phyloP scores from a whole-genome alignment of 37 sponge, comb jelly and placozoan species.

The Haliclona indistincta region DNA sequence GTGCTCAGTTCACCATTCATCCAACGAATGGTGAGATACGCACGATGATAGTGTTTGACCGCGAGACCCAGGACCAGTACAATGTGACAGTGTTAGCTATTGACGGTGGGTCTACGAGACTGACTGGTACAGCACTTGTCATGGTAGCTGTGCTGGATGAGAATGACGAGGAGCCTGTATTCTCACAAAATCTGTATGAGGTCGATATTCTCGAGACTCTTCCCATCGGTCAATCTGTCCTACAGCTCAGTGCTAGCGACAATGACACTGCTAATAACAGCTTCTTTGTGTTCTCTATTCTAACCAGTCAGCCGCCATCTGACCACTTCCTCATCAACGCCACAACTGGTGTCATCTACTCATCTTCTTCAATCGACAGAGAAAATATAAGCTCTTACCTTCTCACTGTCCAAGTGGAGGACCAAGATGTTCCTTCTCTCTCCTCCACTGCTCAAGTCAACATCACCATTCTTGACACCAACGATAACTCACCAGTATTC shows the following conservation, averaged over 20 bases:
- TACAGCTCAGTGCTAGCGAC: constrained; percentile 38
- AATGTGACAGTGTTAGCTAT: constrained; percentile 61
- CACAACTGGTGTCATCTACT: constrained; percentile 28
- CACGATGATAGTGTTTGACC: constrained; percentile 30
- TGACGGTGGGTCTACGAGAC: constrained; percentile 57
- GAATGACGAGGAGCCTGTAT: constrained; percentile 76
- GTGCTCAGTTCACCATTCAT: constrained; percentile 45
- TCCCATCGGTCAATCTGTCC: neutral
- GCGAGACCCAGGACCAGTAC: constrained; percentile 38
- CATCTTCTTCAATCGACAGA: constrained; percentile 46
- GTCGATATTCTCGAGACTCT: constrained; percentile 34
- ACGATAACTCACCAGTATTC: constrained; percentile 72
- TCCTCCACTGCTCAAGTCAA: constrained; percentile 13
- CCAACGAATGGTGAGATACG: constrained; percentile 43
- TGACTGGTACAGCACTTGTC: constrained; percentile 45
- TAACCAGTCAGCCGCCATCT: constrained; percentile 5
- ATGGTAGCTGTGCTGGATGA: constrained; percentile 62
- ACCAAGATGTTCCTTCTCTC: constrained; percentile 35
- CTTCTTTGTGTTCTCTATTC: constrained; percentile 29
- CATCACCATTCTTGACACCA: constrained; percentile 51
- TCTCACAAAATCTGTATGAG: constrained; percentile 24
- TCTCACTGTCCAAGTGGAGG: constrained; percentile 32
- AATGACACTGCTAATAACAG: constrained; percentile 55
- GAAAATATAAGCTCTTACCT: constrained; percentile 40
- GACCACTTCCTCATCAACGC: constrained; percentile 43